Conservation (phyloP, 2,113 vertebrate species). For the Marmota monax region DNA sequence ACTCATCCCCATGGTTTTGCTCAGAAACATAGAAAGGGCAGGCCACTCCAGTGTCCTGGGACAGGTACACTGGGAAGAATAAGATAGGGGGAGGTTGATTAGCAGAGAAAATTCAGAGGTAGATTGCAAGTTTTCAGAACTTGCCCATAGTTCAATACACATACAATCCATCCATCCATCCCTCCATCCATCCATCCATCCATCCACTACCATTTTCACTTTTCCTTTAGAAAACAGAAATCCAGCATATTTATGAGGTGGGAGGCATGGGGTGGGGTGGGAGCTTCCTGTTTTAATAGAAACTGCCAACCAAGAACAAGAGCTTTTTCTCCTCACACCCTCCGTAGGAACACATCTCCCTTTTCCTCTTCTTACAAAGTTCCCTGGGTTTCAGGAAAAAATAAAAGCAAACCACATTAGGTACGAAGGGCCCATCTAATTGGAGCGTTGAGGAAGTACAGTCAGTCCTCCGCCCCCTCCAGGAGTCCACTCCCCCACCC, state of each 20-base stretch:
- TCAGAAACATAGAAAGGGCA: not conserved
- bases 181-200: too few relatives aligned
- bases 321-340: not conserved
- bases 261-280: not conserved
- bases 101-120: not conserved
- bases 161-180: not conserved
- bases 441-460: slow-evolving; percentile 35
- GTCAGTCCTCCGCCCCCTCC: not conserved
- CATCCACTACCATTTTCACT: not conserved
- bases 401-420: slow-evolving; percentile 28
- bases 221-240: not conserved
- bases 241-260: not conserved
- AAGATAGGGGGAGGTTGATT: not conserved
- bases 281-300: not conserved
- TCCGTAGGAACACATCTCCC: not conserved
- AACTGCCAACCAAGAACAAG: not conserved
- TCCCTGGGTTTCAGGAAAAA: slow-evolving; percentile 30
- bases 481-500: not conserved
- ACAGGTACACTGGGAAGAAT: not conserved
- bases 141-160: not conserved
- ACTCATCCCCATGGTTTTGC: not conserved
- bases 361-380: not conserved
- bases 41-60: not conserved
- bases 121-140: slow-evolving; percentile 9
- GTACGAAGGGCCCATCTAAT: not conserved